Percentiles rank a stretch among this genome's conserved stretches.
Evolutionary conservation across 2,113 vertebrate genomes (phyloP).

Genomic region (Elaphurus davidianus): DNA sequence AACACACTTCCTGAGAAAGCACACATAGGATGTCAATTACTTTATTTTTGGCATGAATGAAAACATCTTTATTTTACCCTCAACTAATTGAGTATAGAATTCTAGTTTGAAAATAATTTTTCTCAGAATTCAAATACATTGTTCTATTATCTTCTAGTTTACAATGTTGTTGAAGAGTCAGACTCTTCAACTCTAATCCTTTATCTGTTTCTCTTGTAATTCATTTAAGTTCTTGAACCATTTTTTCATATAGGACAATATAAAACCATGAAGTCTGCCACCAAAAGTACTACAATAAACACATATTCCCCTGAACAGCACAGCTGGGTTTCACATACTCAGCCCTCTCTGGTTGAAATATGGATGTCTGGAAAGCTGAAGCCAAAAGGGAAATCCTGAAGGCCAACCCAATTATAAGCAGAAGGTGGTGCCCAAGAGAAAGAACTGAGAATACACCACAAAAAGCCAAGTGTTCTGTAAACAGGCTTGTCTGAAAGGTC

Average conservation of each 20-base stretch:
- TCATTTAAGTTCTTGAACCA: not conserved
- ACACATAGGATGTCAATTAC: not conserved
- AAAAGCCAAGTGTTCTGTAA: not conserved
- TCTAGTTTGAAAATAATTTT: not conserved
- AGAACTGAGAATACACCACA: not conserved
- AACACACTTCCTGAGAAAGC: not conserved
- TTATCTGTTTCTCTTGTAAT: not conserved
- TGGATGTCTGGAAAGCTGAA: not conserved
- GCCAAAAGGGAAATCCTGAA: not conserved
- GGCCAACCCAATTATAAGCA: not conserved
- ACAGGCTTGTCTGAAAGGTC: not conserved
- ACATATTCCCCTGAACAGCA: not conserved
- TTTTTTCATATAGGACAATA: not conserved
- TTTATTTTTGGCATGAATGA: not conserved
- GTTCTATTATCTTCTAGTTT: not conserved
- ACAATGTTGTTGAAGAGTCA: not conserved
- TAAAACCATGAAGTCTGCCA: not conserved
- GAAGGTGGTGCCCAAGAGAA: not conserved
- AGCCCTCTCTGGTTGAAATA: not conserved
- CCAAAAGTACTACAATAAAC: not conserved
- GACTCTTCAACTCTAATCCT: not conserved
- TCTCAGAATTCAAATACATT: constrained; percentile 11
- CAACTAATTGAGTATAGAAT: not conserved
- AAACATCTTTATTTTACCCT: constrained; percentile 20
- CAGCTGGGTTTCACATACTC: not conserved